Base-by-base conservation (phyloP, 2,888 invertebrate genomes). In the Deilephila elpenor region DNA sequence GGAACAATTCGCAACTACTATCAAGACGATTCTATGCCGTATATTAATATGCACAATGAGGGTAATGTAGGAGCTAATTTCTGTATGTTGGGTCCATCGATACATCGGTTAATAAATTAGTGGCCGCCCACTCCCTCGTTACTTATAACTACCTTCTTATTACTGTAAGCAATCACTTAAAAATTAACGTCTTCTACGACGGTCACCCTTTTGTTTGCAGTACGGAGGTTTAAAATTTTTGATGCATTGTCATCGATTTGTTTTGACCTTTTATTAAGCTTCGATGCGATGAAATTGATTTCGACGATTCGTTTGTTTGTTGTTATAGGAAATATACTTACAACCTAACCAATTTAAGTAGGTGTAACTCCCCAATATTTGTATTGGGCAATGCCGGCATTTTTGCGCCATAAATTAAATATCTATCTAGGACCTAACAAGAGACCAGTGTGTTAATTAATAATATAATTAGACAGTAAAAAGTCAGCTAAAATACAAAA, bases 101-200 rank as follows among this genome's bases (percentile, higher is more conserved):
- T 92, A 88, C 88, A 85, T 86, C 88, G 88, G 90, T 93, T 94
- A 94, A 93, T 94, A 94, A 94, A 94, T 94, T 94, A 94, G 92
- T 90, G 80, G 82, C 81, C 83, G 81, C 83, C 87, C 88, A 81
- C 89, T 88, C 88, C 87, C 88, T 87, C 80, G 83, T 90, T 89
- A 89, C 90, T 90, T 89, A 77, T 82, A 83, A 84, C 84, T 79
- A 82, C 80, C 82, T 84, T 86, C 83, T 89, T 84, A 88, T 88
- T 89, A 88, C 83, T 84, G 83, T 82, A 79, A 71, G 53, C 34
- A 72, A 67, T 53, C 71, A 72, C 67, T 51, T 60, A 61, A n/a
- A 64, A 71, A 74, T 44, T 53, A 71, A 71, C 56, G 44, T 61
- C 56, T 56, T 67, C 6, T 67, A 67, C 59, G n/a, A 59, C 25